Conservation (phyloP, 2,888 invertebrate species). For the Glomeris marginata region DNA sequence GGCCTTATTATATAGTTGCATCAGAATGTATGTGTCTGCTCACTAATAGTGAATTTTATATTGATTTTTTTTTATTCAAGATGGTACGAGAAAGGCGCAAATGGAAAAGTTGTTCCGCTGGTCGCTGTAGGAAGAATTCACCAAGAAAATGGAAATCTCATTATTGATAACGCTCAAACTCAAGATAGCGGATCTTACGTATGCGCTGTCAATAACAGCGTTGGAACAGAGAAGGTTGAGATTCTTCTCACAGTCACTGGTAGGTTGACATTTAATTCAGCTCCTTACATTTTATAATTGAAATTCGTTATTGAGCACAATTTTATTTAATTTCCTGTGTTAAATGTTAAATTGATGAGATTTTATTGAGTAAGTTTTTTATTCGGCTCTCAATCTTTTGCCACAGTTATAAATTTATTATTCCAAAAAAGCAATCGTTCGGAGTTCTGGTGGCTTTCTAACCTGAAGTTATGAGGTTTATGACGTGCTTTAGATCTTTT, state of each 20-base stretch:
- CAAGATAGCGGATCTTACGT: constrained; percentile 88
- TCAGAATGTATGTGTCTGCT: no score
- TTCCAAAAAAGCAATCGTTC: no score
- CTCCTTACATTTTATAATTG: neutral
- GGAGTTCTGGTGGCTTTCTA: no score
- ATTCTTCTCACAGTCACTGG: constrained; percentile 78
- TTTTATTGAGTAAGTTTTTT: no score
- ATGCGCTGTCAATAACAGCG: constrained; percentile 87
- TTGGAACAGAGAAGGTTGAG: constrained; percentile 79
- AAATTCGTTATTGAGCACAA: neutral
- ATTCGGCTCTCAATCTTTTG: no score
- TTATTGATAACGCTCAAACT: constrained; percentile 81
- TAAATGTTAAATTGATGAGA: neutral
- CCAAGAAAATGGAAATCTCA: constrained; percentile 84
- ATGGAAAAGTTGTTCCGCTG: neutral
- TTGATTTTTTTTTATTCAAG: no score
- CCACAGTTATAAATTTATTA: no score
- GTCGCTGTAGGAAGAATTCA: constrained; percentile 37
- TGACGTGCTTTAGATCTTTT: no score
- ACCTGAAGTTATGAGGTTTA: no score
- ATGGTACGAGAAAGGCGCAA: no score
- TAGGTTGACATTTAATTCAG: constrained; percentile 21
- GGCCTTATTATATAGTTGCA: no score
- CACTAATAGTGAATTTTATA: no score
- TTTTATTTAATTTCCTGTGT: neutral